These are phyloP conservation scores for Ara ararauna DNA, from an alignment of 2,797 vertebrate species.

Conservation along the genomic window DNA sequence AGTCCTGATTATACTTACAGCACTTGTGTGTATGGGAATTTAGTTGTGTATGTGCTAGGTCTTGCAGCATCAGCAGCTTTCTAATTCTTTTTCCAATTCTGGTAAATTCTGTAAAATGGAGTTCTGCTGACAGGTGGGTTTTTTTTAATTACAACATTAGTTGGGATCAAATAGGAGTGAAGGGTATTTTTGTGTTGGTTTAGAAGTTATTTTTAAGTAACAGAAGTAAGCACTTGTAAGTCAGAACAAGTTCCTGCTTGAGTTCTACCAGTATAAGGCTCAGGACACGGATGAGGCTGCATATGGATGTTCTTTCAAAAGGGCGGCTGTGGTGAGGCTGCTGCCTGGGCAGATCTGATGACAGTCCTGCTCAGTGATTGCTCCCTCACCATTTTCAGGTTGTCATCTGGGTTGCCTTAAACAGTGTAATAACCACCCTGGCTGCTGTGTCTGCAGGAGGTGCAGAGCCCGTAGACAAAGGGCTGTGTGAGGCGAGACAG, in stretches of 20 bases:
- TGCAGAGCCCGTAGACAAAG: fast-evolving
- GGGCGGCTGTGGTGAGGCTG: neutral
- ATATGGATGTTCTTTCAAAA: neutral
- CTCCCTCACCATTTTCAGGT: neutral
- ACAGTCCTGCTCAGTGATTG: neutral
- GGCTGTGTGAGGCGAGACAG: neutral
- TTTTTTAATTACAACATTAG: neutral
- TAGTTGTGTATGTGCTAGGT: neutral
- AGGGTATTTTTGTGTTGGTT: neutral
- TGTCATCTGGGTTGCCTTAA: neutral
- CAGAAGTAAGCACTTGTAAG: neutral
- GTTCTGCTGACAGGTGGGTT: neutral
- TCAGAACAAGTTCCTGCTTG: neutral
- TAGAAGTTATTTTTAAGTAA: neutral
- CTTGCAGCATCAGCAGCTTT: neutral
- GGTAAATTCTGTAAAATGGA: neutral
- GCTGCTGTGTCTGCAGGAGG: neutral
- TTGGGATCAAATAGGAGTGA: neutral
- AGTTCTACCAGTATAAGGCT: neutral
- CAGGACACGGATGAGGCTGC: neutral
- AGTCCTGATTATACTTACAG: neutral
- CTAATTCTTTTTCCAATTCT: neutral
- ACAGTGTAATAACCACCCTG: neutral
- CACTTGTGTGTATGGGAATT: neutral
- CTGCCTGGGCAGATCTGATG: neutral